Evolutionary conservation across 2,113 vertebrate species (phyloP).

Genomic region (Spheniscus mendiculus): DNA sequence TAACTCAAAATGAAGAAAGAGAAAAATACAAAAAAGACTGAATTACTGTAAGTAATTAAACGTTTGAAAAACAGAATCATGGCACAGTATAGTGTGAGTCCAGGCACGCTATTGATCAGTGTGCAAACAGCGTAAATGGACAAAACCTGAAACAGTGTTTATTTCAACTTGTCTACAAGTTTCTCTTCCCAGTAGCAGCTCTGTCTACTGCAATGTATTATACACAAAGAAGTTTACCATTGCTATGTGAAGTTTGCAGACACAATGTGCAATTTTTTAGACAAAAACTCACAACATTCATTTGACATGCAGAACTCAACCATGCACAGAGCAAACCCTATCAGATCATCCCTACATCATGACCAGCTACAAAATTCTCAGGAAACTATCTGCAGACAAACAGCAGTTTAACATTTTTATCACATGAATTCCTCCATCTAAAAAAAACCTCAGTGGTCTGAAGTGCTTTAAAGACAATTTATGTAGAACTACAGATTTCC

Average conservation of each 20-base stretch:
- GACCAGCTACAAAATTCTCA: background rate
- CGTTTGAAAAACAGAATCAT: background rate
- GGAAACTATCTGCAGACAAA: background rate
- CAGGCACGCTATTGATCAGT: background rate
- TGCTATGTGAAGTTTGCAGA: background rate
- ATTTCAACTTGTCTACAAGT: background rate
- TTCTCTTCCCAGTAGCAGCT: background rate
- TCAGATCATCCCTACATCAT: fast-evolving
- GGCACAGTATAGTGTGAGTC: fast-evolving
- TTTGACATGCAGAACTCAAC: background rate
- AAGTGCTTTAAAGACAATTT: background rate
- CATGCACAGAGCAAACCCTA: background rate
- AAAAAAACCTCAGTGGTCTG: background rate
- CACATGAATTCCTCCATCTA: background rate
- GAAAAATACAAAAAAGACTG: background rate
- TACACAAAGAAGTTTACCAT: background rate
- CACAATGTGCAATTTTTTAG: background rate
- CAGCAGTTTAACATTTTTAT: background rate
- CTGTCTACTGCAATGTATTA: background rate
- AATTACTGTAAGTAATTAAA: background rate
- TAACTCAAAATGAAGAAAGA: background rate
- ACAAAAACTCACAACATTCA: fast-evolving
- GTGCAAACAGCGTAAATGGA: background rate
- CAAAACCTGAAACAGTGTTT: background rate
- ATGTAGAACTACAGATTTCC: background rate